These are phyloP conservation scores for Ceyx melanurus DNA, from an alignment of 2,113 vertebrate species.

Conservation along the genomic window DNA sequence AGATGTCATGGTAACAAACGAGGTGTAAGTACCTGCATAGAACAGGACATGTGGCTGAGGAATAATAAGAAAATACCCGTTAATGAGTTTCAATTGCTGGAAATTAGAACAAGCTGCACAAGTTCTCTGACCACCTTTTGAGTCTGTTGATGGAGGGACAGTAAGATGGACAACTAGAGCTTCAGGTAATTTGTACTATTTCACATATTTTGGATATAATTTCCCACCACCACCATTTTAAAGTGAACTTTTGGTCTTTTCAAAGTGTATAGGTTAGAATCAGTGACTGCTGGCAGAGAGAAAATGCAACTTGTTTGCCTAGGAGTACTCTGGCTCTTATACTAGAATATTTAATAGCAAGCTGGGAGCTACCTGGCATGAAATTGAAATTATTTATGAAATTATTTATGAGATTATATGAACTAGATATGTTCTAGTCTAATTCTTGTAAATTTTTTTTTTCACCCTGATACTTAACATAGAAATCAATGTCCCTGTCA, in stretches of 20 bases:
- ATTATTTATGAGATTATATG: not conserved
- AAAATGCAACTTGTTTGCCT: not conserved
- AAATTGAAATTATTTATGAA: not conserved
- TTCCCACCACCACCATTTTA: not conserved
- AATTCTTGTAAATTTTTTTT: not conserved
- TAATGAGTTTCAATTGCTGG: not conserved
- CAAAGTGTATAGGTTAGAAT: not conserved
- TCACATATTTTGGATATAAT: not conserved
- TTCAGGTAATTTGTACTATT: not conserved
- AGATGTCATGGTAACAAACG: conserved; percentile 54
- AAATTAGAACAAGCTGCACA: not conserved
- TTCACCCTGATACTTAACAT: not conserved
- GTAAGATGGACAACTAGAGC: not conserved
- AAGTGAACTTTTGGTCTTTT: not conserved
- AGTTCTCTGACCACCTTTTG: not conserved
- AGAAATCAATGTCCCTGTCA: not conserved
- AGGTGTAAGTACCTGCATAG: conserved; percentile 39
- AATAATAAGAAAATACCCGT: not conserved
- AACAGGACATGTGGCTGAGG: not conserved
- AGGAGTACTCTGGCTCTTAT: not conserved
- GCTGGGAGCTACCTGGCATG: not conserved
- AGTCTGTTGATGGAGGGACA: too few species aligned
- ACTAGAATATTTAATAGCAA: not conserved
- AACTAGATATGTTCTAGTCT: not conserved
- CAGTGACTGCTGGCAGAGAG: not conserved